Conservation (phyloP, 1,140 invertebrate genomes). For the Hesperophylax magnus region DNA sequence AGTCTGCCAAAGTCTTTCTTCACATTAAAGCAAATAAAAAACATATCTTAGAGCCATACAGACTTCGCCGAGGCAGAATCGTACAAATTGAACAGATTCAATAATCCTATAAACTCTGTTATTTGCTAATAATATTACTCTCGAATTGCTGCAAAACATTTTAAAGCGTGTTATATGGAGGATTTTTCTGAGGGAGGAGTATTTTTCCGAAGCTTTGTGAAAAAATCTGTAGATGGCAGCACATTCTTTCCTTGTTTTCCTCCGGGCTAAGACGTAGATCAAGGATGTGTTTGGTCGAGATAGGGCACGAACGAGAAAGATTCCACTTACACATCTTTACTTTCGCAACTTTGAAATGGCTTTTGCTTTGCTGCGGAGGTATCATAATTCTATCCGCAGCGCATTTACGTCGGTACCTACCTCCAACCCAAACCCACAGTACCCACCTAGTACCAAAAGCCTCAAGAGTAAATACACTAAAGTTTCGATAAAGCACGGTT, state of each 20-base stretch:
- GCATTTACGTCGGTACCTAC: no score
- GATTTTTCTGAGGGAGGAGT: neutral
- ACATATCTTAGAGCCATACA: no score
- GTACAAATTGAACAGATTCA: slow-evolving; percentile 14
- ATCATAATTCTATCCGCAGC: no score
- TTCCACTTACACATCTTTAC: slow-evolving; percentile 1
- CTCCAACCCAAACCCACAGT: no score
- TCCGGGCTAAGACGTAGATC: slow-evolving; percentile 24
- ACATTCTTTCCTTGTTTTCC: slow-evolving; percentile 30
- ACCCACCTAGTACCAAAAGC: no score
- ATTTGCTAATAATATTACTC: slow-evolving; percentile 13
- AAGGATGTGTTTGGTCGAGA: slow-evolving; percentile 16
- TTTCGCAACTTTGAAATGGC: neutral
- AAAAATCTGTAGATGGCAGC: slow-evolving; percentile 24
- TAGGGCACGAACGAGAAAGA: slow-evolving; percentile 12
- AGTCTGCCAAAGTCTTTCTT: no score
- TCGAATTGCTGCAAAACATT: neutral
- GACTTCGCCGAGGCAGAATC: neutral
- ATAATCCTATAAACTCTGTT: slow-evolving; percentile 4
- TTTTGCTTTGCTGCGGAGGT: no score
- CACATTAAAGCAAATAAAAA: no score
- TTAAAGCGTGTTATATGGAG: neutral
- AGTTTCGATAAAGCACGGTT: no score
- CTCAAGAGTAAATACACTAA: no score
- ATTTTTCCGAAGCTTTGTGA: slow-evolving; percentile 23